These are phyloP conservation scores for Spatulosminthurus flaviceps DNA, from an alignment of 2,888 invertebrate species.

Conservation along the genomic window DNA sequence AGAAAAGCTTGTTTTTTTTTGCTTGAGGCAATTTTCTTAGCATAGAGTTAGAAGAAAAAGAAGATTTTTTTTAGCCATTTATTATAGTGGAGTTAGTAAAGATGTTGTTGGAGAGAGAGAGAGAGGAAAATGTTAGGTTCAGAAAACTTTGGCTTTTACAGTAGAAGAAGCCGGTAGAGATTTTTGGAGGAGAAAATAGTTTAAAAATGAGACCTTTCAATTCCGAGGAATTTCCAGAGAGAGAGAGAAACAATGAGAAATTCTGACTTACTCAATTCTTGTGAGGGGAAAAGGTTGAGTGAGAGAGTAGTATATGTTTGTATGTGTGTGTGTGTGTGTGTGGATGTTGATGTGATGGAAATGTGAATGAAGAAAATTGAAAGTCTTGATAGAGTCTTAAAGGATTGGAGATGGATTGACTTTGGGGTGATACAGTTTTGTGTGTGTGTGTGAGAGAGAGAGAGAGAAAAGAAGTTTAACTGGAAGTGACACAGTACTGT, in stretches of 20 bases:
- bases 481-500: conserved; percentile 49
- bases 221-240: neutral
- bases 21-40: no score
- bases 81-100: no score
- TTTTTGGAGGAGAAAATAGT: no score
- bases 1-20: no score
- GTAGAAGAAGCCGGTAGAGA: no score
- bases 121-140: no score
- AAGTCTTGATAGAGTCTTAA: conserved; percentile 31
- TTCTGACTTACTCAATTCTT: no score
- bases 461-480: conserved; percentile 27
- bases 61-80: no score
- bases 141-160: no score
- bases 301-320: no score
- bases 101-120: no score
- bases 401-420: conserved; percentile 15
- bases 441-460: conserved; percentile 11
- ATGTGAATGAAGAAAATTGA: conserved; percentile 35
- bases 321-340: neutral
- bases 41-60: no score
- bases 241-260: neutral
- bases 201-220: conserved; percentile 18
- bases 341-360: conserved; percentile 26
- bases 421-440: conserved; percentile 9
- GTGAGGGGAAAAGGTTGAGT: neutral